phyloP scores from a whole-genome alignment of 2,113 vertebrate species.

The Halcyon senegalensis region DNA sequence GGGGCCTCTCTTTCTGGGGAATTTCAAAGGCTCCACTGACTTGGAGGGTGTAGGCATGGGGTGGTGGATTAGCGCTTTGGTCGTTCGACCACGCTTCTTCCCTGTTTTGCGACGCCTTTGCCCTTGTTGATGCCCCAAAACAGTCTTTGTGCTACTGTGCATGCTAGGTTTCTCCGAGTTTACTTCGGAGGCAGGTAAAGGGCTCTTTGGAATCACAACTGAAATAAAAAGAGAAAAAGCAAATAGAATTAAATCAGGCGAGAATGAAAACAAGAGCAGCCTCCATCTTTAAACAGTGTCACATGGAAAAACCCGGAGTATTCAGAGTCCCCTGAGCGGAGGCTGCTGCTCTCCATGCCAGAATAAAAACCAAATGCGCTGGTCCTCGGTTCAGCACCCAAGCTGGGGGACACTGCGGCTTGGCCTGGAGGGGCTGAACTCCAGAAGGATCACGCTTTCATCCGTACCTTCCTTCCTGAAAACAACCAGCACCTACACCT shows the following conservation, averaged over 20 bases:
- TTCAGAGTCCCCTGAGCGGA: not conserved
- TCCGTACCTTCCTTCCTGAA: conserved; percentile 18
- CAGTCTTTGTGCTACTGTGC: conserved; percentile 82
- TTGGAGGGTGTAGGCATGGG: conserved; percentile 78
- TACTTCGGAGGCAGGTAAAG: conserved; percentile 83
- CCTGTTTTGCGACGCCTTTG: conserved; percentile 92
- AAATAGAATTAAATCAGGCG: conserved; percentile 32
- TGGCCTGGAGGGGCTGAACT: not conserved
- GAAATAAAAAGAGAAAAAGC: conserved; percentile 71
- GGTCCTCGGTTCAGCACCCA: not conserved
- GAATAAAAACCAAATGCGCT: not conserved
- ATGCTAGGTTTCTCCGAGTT: conserved; percentile 85
- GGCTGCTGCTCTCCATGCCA: not conserved
- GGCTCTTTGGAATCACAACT: conserved; percentile 92
- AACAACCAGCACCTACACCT: not conserved
- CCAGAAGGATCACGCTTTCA: not conserved
- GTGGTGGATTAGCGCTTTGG: conserved; percentile 83
- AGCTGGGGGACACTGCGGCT: not conserved
- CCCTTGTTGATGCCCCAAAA: conserved; percentile 79
- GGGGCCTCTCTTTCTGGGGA: conserved; percentile 96
- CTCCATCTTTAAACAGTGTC: conserved; percentile 36
- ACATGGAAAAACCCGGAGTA: not conserved
- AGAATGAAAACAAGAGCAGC: conserved; percentile 47
- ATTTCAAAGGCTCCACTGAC: conserved; percentile 89
- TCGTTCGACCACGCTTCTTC: conserved; percentile 90